Conservation (phyloP, 2,888 invertebrate genomes). For the Dinocampus coccinellae region DNA sequence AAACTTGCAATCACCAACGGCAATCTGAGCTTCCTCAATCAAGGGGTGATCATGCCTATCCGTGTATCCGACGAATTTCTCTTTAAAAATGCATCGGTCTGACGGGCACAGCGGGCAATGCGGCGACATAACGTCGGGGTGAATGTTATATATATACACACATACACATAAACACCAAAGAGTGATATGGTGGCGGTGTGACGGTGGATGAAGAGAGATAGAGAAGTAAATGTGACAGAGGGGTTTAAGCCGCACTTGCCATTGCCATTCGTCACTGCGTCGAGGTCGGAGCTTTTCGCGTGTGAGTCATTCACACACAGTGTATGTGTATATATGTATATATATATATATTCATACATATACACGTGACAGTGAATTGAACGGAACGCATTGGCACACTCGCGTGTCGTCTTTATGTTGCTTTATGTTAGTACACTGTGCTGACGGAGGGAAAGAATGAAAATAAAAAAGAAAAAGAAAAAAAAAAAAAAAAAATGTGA, state of each 20-base stretch:
- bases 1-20: slow-evolving; percentile 12
- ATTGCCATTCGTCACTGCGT: slow-evolving; percentile 47
- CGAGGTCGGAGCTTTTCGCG: slow-evolving; percentile 35
- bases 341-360: not conserved
- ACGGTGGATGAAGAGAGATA: slow-evolving; percentile 12
- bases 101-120: not conserved
- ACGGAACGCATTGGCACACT: not conserved
- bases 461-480: no score
- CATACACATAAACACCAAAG: not conserved
- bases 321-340: not conserved
- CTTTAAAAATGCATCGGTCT: slow-evolving; percentile 29
- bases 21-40: slow-evolving; percentile 13
- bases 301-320: not conserved
- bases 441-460: not conserved
- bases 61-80: slow-evolving; percentile 1
- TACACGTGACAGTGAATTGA: slow-evolving; percentile 11
- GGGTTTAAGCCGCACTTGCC: slow-evolving; percentile 47
- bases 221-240: slow-evolving; percentile 1
- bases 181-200: not conserved
- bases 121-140: slow-evolving; percentile 4
- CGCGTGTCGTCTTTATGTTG: slow-evolving; percentile 18
- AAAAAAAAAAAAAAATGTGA: not conserved
- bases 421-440: not conserved
- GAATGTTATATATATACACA: not conserved
- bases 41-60: slow-evolving; percentile 5